Base-by-base conservation (phyloP, 1,140 invertebrate species). In the Lasioglossum albipes region DNA sequence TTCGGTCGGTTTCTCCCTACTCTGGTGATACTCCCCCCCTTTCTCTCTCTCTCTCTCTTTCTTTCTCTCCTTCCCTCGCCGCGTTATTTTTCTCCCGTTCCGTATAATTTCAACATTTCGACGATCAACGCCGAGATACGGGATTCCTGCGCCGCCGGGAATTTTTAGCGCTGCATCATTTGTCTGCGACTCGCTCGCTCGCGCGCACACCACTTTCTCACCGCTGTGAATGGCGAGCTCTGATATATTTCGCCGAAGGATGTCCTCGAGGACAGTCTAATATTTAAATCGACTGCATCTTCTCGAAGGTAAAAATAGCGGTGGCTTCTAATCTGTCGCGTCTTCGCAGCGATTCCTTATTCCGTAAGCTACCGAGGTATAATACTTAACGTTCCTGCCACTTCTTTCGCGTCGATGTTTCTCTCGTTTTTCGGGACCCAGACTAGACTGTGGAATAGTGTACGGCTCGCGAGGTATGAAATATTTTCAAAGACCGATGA, bases 91-190 rank as follows among this genome's bases (percentile, higher is more conserved):
- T 45, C 66, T 42, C 20, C 42, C 20, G n/a, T 27, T 22, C 45
- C 20, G 42, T 27, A 68, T 68, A 49, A 52, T 36, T 49, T 27
- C 42, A 27, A 68, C 22, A 68, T 68, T 68, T 52, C n/a, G 66
- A 68, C 66, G 66, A 68, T 52, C 45, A n/a, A 20, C 9, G 27
- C 61, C 31, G 62, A 36, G 62, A 65, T 65, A 65, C 62, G 31
- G 62, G 31, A 65, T 41, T 65, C 31, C 62, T 54, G 13, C 16
- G 52, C 31, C 16, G 52, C 31, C 45, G 66, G 22, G 45, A 52
- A 52, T 68, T 49, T 68, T 52, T 52, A 49, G 66, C 66, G 42
- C 45, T 52, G 62, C 62, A n/a, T 68, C 20, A 52, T 68, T 68
- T 52, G 13, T 27, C 45, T 49, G 18, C 42, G 42, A 49, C 9